Evolutionary conservation across 2,797 vertebrate genomes (phyloP).

Genomic region (Allobates femoralis): DNA sequence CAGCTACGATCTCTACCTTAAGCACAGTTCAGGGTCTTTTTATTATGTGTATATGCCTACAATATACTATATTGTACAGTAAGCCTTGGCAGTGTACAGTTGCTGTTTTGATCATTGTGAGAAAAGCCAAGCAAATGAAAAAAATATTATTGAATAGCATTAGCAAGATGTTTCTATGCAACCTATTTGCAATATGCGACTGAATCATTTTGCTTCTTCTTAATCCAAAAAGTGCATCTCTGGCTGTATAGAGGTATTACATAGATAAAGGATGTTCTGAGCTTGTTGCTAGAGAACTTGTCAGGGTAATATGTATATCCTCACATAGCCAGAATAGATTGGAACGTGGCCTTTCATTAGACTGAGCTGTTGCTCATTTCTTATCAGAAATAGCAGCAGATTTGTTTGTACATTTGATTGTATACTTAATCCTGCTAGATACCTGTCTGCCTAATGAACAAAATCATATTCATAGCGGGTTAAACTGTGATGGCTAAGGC

Average conservation of each 20-base stretch:
- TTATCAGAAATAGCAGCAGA: slow-evolving; percentile 31
- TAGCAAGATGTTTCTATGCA: slow-evolving; percentile 23
- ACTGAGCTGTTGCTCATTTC: slow-evolving; percentile 26
- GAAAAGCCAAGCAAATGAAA: neutral
- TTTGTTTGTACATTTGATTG: slow-evolving; percentile 1
- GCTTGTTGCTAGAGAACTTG: slow-evolving; percentile 22
- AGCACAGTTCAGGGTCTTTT: neutral
- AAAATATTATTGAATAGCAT: neutral
- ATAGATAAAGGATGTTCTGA: slow-evolving; percentile 33
- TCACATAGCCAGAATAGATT: slow-evolving; percentile 8
- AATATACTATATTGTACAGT: neutral
- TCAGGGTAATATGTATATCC: neutral
- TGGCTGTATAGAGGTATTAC: slow-evolving; percentile 11
- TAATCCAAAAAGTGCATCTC: slow-evolving; percentile 21
- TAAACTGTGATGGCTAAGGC: neutral
- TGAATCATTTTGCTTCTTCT: slow-evolving; percentile 15
- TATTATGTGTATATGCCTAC: neutral
- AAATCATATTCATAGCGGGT: neutral
- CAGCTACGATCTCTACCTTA: neutral
- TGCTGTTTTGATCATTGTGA: neutral
- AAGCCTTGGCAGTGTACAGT: neutral
- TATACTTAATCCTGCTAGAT: slow-evolving; percentile 5
- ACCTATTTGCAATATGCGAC: neutral
- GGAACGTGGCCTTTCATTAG: slow-evolving; percentile 25
- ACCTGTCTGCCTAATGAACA: slow-evolving; percentile 7